Base-by-base conservation (phyloP, 2,888 invertebrate genomes). In the Bombyx huttoni region DNA sequence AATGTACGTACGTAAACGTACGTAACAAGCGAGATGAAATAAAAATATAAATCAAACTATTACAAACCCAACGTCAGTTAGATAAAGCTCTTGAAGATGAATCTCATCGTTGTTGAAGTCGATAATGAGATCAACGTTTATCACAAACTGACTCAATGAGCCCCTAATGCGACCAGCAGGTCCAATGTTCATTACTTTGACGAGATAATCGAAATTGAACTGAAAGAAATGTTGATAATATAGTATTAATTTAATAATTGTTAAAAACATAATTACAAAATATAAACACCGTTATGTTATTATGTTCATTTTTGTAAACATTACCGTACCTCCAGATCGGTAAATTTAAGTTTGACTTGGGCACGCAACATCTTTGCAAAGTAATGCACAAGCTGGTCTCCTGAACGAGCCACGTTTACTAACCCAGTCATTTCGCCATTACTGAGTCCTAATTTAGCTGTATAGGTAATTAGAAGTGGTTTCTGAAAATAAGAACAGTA, bases 31-130 rank as follows among this genome's bases (percentile, higher is more conserved):
- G 1, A 24, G 5, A 24, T 24, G 24, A 24, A 12, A 40, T 10
- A 40, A 40, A 40, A 10, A 7, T 10, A 40, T 7, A 12, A 40
- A 40, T 10, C 8, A 10, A 40, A 33, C 49, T 34, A 14, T 1
- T 13, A 55, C 55, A 9, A 56, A 89, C 89, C 87, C 88, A 55
- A 87, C 71, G 48, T 88, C 79, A 46, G 72, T 75, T 7, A 89
- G 67, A 3, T 73, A 63, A 67, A 89, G 87, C 57, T 84, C 73
- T 58, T 89, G 89, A 5, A 89, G 73, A 47, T 89, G 89, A 34
- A 89, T 60, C 62, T 89, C 89, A 52, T 89, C 87, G 58, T 87
- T 89, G 63, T 87, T 89, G 63, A 89, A 89, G 64, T 89, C 89
- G 13, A 89, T 57, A 10, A 89, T 67, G 8, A 89, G 13, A 56